A percentile compares a stretch with the other conserved stretches of the same genome.
These are phyloP conservation scores for Omphaloscelis lunosa DNA, from an alignment of 2,888 invertebrate genomes.

Conservation along the genomic window DNA sequence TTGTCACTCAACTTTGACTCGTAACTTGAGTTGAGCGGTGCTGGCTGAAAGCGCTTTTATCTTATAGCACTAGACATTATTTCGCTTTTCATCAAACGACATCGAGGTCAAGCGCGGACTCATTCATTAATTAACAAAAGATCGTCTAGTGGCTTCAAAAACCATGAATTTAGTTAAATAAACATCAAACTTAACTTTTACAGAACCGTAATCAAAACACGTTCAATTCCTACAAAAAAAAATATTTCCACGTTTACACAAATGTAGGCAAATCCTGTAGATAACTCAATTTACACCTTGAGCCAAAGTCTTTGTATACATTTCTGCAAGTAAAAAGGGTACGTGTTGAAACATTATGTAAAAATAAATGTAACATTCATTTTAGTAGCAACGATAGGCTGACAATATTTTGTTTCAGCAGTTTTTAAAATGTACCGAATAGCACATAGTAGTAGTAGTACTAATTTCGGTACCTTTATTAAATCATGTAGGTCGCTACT, in stretches of 20 bases:
- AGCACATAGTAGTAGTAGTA: neutral
- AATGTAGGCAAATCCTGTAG: constrained; percentile 27
- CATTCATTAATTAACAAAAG: neutral
- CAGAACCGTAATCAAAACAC: constrained; percentile 17
- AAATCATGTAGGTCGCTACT: neutral
- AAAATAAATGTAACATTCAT: constrained; percentile 1
- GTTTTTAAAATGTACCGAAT: neutral
- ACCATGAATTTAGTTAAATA: neutral
- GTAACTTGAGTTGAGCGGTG: constrained; percentile 51
- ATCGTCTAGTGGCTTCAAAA: no score
- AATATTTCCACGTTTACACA: constrained; percentile 25
- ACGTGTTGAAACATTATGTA: constrained; percentile 34
- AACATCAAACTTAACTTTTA: neutral
- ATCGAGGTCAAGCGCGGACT: neutral
- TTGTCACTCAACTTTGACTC: constrained; percentile 82
- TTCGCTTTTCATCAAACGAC: neutral
- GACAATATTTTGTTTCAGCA: neutral
- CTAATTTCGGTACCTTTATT: neutral
- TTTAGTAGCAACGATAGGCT: neutral
- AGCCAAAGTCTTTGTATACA: constrained; percentile 23
- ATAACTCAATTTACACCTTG: constrained; percentile 45
- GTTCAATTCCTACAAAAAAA: constrained; percentile 22
- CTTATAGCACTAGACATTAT: constrained; percentile 5
- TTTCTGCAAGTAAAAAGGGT: constrained; percentile 33
- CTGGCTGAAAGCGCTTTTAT: constrained; percentile 18